Base-by-base conservation (phyloP, 2,797 vertebrate genomes). In the Dendrocincla fuliginosa region DNA sequence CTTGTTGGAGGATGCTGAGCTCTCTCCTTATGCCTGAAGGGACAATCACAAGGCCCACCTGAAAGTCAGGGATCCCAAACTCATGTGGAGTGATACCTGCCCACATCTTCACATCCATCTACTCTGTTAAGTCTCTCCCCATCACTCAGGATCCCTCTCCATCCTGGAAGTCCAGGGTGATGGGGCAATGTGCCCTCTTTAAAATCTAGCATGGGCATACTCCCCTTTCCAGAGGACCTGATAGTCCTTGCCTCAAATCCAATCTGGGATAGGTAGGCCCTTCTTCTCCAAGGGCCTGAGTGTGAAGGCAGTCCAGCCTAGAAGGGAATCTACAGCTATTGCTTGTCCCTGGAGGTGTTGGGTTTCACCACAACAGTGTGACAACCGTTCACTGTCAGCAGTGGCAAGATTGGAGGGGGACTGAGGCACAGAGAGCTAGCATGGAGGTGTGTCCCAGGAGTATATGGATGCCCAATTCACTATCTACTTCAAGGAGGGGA, bases 1-100 rank as follows among this genome's bases (percentile, higher is more conserved):
- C 19, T 68, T 83, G 35, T 28, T 3, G 1, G n/a, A 77, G 33
- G 6, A 15, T 3, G 2, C 6, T 0, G 2, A 88, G 46, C 22
- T 78, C 7, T 8, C 18, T 88, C 22, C n/a, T 68, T 71, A 35
- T 0, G 0, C 16, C 33, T 50, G 30, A 16, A 77, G 57, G 9
- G 47, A 41, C 9, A 16, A 18, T 47, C 46, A 63, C 0, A 1
- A 74, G 27, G 30, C 44, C 24, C 3, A 13, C 25, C 18, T 12
- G 16, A 65, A 57, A 46, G 63, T 65, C 16, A 69, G 33, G 33
- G 32, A 87, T 28, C 18, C 39, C 55, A 94, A 73, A 68, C 4
- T 32, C 39, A 2, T 79, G 42, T 73, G 28, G 10, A 13, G 20
- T 83, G 57, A 32, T 52, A 47, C 30, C n/a, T 69, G 17, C 7